phyloP scores from a whole-genome alignment of 2,113 vertebrate species.

The Scatophagus argus region DNA sequence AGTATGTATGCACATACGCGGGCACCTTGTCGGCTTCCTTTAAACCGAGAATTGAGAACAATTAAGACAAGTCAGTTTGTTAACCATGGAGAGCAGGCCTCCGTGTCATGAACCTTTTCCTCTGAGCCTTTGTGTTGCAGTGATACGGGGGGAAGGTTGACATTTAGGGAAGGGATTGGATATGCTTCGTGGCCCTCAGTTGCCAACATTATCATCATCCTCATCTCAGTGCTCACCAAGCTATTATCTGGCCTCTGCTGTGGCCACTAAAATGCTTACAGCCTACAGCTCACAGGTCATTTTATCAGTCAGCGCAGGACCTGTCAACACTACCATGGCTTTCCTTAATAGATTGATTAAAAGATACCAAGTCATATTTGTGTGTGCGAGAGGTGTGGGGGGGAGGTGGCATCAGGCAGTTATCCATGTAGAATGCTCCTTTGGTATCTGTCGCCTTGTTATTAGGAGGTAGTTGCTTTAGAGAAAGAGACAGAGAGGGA shows the following conservation, averaged over 20 bases:
- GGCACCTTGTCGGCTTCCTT: not conserved
- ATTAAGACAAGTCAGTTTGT: conserved; percentile 58
- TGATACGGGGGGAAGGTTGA: conserved; percentile 63
- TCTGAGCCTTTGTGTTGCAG: conserved; percentile 40
- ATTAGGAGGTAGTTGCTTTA: conserved; percentile 28
- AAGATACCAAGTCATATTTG: conserved; percentile 63
- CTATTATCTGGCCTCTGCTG: conserved; percentile 77
- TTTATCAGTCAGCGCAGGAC: conserved; percentile 65
- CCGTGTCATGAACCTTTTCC: conserved; percentile 40
- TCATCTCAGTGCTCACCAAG: conserved; percentile 69
- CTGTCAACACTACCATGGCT: conserved; percentile 51
- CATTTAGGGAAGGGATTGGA: conserved; percentile 77
- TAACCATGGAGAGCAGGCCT: conserved; percentile 54
- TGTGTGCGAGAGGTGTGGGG: not conserved
- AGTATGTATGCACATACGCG: not conserved
- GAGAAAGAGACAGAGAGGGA: not conserved
- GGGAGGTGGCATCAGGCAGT: conserved; percentile 32
- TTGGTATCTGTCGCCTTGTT: conserved; percentile 27
- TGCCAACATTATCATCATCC: conserved; percentile 74
- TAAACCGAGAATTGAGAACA: conserved; percentile 28
- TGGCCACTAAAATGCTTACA: conserved; percentile 47
- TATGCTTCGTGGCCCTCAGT: conserved; percentile 63
- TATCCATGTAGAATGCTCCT: conserved; percentile 37
- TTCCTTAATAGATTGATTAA: conserved; percentile 78
- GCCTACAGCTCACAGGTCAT: conserved; percentile 58